Base-by-base conservation (phyloP, 2,888 invertebrate species). In the Thyatira batis region DNA sequence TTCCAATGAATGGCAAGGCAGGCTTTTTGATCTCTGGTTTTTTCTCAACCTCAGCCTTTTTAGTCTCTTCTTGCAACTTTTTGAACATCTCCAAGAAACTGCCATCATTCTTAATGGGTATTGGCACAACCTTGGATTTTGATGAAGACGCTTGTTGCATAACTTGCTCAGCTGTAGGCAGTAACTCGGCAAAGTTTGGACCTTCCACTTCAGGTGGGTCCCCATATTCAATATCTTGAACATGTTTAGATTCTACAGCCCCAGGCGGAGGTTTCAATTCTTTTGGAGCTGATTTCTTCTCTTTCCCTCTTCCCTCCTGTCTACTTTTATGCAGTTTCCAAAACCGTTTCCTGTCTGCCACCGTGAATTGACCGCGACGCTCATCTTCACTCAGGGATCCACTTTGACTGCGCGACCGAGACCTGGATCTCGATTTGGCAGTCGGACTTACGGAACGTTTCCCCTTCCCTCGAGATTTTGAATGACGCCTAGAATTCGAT, bases 71-170 rank as follows among this genome's bases (percentile, higher is more conserved):
- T 73, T 96, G 96, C 96, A 97, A 95, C 81, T 96, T 97, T 84
- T 97, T 97, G 73, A 98, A 98, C 94, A 97, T 95, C 82, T 97
- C 97, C 74, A 98, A 91, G 78, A 98, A 98, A 61, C 97, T 96
- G 2, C 98, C 98, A 79, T 98, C 98, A 82, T 98, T 98, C 77
- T 96, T 96, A 73, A 96, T 96, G 0, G 94, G 94, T 73, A 96
- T 95, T 45, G 92, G 87, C 30, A 93, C 87, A 23, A 92, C 78
- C 11, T 93, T 93, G 2, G 92, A 84, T 53, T 91, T 93, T 52
- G 94, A 88, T 3, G 82, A 70, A 1, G 87, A 83, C 2, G 78
- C 71, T 39, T 73, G 71, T 2, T 72, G 76, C 55, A 77, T 55
- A 0, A 84, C 76, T 62, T 87, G 87, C 20, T 82, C 81, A 3